These are phyloP conservation scores for Drosophila bocki DNA, from an alignment of 1,140 invertebrate species.

Conservation along the genomic window DNA sequence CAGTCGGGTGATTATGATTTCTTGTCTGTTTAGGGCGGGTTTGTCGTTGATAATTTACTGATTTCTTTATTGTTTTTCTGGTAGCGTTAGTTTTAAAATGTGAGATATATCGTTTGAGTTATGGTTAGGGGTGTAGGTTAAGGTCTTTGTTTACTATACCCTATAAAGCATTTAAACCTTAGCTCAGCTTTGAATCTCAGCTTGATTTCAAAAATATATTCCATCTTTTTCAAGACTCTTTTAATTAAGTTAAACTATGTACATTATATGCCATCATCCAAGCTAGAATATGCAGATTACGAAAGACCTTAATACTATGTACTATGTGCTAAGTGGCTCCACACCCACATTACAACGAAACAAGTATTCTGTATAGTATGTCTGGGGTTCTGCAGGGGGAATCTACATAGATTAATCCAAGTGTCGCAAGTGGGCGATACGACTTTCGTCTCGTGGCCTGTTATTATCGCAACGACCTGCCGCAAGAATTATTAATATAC, in stretches of 20 bases:
- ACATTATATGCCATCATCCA: background rate
- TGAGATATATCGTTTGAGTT: too few species aligned
- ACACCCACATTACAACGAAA: background rate
- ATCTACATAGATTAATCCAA: slow-evolving; percentile 30
- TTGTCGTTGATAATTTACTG: too few species aligned
- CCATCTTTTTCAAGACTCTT: background rate
- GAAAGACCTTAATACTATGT: slow-evolving; percentile 13
- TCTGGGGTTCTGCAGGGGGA: slow-evolving; percentile 11
- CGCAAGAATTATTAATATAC: slow-evolving; percentile 8
- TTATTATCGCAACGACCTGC: slow-evolving; percentile 41
- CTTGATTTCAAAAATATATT: background rate
- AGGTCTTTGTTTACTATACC: too few species aligned
- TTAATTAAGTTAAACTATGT: background rate
- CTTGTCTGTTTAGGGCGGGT: too few species aligned
- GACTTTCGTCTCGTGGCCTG: slow-evolving; percentile 6
- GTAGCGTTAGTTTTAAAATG: too few species aligned
- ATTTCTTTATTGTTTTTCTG: too few species aligned
- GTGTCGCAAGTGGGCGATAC: slow-evolving; percentile 39
- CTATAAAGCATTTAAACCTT: too few species aligned
- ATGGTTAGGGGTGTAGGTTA: too few species aligned
- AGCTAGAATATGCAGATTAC: background rate
- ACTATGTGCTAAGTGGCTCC: slow-evolving; percentile 2
- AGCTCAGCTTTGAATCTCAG: background rate
- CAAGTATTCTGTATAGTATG: background rate
- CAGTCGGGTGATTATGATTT: too few species aligned